Percentiles rank a stretch among this genome's conserved stretches.
phyloP scores from a whole-genome alignment of 2,888 invertebrate genomes.

The Oxytorus armatus region DNA sequence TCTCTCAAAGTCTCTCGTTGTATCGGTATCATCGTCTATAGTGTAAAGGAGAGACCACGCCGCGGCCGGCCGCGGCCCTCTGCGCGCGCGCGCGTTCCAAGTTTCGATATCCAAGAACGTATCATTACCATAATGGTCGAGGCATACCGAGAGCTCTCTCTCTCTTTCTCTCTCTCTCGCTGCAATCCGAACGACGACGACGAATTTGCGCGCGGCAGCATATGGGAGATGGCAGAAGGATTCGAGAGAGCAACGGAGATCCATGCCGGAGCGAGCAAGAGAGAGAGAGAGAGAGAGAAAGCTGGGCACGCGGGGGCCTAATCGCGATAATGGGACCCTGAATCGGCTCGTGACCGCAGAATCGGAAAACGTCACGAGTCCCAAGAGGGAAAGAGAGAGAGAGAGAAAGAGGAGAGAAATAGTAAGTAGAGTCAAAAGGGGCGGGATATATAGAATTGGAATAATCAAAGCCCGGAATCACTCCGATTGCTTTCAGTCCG shows the following conservation, averaged over 20 bases:
- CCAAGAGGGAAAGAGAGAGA: constrained; percentile 65
- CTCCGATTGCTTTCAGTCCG: constrained; percentile 19
- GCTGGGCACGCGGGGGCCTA: constrained; percentile 76
- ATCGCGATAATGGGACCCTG: constrained; percentile 82
- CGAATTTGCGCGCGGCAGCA: constrained; percentile 62
- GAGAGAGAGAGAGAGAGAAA: constrained; percentile 59
- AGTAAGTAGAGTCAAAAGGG: constrained; percentile 13
- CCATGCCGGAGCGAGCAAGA: constrained; percentile 5
- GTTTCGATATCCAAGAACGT: constrained; percentile 81
- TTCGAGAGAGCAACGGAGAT: constrained; percentile 43
- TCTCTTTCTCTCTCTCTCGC: constrained; percentile 49
- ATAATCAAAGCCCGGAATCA: constrained; percentile 50
- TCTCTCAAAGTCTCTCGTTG: constrained; percentile 63
- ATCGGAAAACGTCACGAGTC: constrained; percentile 79
- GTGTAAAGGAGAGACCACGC: constrained; percentile 35
- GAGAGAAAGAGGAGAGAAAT: constrained; percentile 47
- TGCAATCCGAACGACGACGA: constrained; percentile 52
- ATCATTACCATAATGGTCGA: constrained; percentile 83
- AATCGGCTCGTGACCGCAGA: constrained; percentile 83
- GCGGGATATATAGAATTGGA: constrained; percentile 41
- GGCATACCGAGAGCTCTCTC: constrained; percentile 59
- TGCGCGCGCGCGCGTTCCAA: constrained; percentile 58
- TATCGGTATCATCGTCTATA: constrained; percentile 81
- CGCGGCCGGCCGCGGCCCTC: constrained; percentile 6
- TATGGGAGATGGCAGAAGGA: constrained; percentile 74